phyloP scores from a whole-genome alignment of 1,140 invertebrate genomes.

The Pseudomyrmex cubaensis region DNA sequence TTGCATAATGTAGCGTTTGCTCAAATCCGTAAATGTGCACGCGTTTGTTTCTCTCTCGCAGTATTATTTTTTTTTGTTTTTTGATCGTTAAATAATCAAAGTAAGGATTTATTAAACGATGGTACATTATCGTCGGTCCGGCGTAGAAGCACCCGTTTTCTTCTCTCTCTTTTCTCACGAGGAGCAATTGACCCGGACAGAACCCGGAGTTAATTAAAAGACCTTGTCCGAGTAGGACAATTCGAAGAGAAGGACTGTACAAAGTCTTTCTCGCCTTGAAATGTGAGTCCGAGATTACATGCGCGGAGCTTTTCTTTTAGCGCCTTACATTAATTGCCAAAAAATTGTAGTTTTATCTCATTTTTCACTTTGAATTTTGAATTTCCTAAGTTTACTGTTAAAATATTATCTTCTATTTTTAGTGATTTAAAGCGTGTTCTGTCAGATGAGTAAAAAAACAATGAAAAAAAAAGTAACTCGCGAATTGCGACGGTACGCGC shows the following conservation, averaged over 20 bases:
- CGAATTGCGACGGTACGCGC: neutral
- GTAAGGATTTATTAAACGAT: slow-evolving; percentile 49
- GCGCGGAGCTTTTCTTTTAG: neutral
- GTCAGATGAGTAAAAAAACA: no score
- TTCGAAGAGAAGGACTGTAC: slow-evolving; percentile 6
- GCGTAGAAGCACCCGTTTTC: slow-evolving; percentile 27
- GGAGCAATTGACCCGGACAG: slow-evolving; percentile 64
- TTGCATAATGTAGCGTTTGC: neutral
- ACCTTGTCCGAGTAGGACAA: slow-evolving; percentile 32
- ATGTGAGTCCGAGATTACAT: neutral
- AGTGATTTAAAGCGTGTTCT: no score
- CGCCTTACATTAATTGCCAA: slow-evolving; percentile 27
- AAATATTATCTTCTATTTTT: neutral
- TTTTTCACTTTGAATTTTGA: slow-evolving; percentile 1
- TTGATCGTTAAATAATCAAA: neutral
- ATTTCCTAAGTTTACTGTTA: neutral
- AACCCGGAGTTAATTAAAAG: slow-evolving; percentile 71
- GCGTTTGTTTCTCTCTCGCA: neutral
- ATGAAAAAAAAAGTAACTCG: no score
- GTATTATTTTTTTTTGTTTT: neutral
- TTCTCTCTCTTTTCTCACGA: slow-evolving; percentile 27
- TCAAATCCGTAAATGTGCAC: neutral
- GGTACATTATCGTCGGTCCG: slow-evolving; percentile 35
- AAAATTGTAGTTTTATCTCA: slow-evolving; percentile 2
- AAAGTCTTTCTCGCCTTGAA: slow-evolving; percentile 27